phyloP scores from a whole-genome alignment of 23 tunicate species.

The Trididemnum clinides region DNA sequence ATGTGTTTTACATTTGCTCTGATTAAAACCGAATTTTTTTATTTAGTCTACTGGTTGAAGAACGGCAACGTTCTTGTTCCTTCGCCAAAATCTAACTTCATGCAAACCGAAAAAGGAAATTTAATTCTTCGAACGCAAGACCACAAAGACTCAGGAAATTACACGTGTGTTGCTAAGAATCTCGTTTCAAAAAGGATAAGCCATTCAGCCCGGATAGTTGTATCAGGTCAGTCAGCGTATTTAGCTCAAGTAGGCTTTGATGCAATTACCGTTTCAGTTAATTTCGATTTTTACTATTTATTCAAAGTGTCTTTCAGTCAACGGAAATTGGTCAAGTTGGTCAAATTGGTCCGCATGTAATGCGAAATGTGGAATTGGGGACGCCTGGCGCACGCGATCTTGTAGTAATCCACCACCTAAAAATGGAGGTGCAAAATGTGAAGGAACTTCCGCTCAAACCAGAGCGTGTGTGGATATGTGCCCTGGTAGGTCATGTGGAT shows the following conservation, averaged over 20 bases:
- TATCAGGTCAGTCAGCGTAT: constrained; percentile 28
- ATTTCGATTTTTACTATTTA: too few relatives aligned
- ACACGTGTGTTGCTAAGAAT: constrained; percentile 58
- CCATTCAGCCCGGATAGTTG: constrained; percentile 34
- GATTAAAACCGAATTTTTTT: not conserved
- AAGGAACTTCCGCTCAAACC: constrained; percentile 20
- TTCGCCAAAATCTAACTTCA: not conserved
- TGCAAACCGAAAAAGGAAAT: constrained; percentile 40
- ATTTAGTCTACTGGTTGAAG: constrained; percentile 49
- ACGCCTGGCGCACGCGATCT: constrained; percentile 17
- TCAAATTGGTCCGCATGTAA: constrained; percentile 41
- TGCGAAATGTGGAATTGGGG: constrained; percentile 49
- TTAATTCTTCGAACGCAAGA: constrained; percentile 26
- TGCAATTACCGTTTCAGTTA: too few relatives aligned
- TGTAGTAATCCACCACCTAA: constrained; percentile 47
- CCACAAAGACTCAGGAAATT: constrained; percentile 61
- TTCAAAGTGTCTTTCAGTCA: constrained; percentile 11
- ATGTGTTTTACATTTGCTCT: too few relatives aligned
- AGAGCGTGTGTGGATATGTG: constrained; percentile 27
- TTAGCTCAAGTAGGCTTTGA: not conserved
- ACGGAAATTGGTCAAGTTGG: constrained; percentile 57
- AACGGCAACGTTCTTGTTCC: constrained; percentile 15
- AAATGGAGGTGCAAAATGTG: constrained; percentile 47
- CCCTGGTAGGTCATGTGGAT: constrained; percentile 17
- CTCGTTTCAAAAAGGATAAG: constrained; percentile 46